These are phyloP conservation scores for Gymnoscelis rufifasciata DNA, from an alignment of 2,888 invertebrate species.

Conservation along the genomic window DNA sequence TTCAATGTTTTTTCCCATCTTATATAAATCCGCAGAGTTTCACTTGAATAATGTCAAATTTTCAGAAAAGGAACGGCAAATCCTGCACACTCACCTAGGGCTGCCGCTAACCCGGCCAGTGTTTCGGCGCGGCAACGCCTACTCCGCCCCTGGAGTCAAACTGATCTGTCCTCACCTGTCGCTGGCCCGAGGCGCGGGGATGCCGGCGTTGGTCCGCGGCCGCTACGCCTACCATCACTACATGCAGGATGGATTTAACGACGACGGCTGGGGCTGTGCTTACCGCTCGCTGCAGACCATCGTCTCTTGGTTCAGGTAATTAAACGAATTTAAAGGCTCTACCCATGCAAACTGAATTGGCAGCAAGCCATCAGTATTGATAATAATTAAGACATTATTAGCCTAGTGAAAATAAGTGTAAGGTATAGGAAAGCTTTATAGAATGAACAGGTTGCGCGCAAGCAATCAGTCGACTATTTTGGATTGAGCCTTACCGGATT, in stretches of 20 bases:
- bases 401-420: too few relatives aligned
- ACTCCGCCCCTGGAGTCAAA: constrained; percentile 73
- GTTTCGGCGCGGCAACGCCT: constrained; percentile 86
- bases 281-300: constrained; percentile 98
- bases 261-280: constrained; percentile 99
- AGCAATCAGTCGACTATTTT: too few relatives aligned
- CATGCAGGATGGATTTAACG: constrained; percentile 95
- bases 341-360: too few relatives aligned
- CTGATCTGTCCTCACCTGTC: constrained; percentile 88
- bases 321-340: constrained; percentile 10
- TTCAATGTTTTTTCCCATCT: background rate
- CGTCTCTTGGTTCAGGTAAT: constrained; percentile 93
- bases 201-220: constrained; percentile 83
- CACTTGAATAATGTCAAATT: constrained; percentile 4
- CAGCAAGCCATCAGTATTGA: too few relatives aligned
- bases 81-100: constrained; percentile 85
- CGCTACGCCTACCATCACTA: constrained; percentile 97
- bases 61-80: constrained; percentile 81
- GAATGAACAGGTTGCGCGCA: too few relatives aligned
- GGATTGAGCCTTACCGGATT: too few relatives aligned
- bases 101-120: constrained; percentile 84
- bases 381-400: too few relatives aligned
- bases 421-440: too few relatives aligned
- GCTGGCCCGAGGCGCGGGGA: constrained; percentile 56
- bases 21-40: background rate